These are phyloP conservation scores for Acrocephalus arundinaceus DNA, from an alignment of 2,113 vertebrate species.

Conservation along the genomic window DNA sequence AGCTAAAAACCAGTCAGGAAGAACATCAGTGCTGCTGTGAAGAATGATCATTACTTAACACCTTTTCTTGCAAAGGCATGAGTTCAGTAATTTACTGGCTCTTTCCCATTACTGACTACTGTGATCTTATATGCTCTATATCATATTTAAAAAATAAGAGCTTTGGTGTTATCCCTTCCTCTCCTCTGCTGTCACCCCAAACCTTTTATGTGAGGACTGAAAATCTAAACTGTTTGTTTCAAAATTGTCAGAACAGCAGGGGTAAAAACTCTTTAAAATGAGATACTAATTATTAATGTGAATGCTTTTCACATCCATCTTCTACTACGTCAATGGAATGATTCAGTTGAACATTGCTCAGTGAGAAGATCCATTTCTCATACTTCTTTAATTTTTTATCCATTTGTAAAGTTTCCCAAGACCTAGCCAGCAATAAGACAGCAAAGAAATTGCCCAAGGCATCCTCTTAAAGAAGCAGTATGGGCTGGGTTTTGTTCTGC, in stretches of 20 bases:
- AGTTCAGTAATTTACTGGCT: neutral
- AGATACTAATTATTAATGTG: constrained; percentile 51
- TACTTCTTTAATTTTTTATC: constrained; percentile 58
- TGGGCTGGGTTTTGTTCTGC: constrained; percentile 9
- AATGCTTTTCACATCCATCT: constrained; percentile 49
- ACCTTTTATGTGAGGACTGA: neutral
- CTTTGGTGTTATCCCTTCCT: neutral
- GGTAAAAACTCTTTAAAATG: neutral
- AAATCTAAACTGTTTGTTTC: constrained; percentile 1
- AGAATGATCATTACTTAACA: neutral
- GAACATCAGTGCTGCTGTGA: neutral
- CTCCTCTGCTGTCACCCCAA: neutral
- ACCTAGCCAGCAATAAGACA: constrained; percentile 7
- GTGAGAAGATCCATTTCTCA: constrained; percentile 61
- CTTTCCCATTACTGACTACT: neutral
- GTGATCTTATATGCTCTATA: neutral
- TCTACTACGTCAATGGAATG: constrained; percentile 52
- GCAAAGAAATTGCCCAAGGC: neutral
- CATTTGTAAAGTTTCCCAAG: constrained; percentile 52
- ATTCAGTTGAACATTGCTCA: constrained; percentile 3
- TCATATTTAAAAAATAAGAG: neutral
- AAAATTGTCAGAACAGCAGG: neutral
- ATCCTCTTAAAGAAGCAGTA: neutral
- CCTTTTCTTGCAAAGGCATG: neutral
- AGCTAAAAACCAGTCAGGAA: neutral